Conservation (phyloP, 2,113 vertebrate genomes). For the Orientallactaga bullata region DNA sequence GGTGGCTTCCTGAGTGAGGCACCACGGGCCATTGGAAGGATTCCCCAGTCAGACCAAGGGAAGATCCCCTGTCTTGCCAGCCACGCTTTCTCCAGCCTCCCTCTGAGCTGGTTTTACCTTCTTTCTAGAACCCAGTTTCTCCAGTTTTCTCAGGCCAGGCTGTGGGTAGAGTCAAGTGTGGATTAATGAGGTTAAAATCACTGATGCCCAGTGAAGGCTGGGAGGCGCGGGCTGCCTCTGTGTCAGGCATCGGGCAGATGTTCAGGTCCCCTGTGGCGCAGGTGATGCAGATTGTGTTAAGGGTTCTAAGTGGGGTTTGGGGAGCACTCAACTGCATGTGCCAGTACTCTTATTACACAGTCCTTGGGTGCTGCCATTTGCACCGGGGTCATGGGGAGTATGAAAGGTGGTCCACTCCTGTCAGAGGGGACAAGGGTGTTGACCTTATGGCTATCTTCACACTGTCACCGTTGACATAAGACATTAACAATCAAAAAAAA, state of each 20-base stretch:
- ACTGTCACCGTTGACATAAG: fast-evolving
- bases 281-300: constrained; percentile 59
- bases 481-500: fast-evolving
- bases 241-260: fast-evolving
- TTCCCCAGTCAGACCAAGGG: not conserved
- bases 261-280: too few relatives aligned
- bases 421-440: not conserved
- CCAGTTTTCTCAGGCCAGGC: not conserved
- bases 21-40: fast-evolving
- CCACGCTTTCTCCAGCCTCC: not conserved
- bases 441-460: not conserved
- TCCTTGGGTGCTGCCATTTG: not conserved
- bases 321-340: constrained; percentile 39
- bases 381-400: constrained; percentile 68
- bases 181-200: not conserved
- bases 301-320: constrained; percentile 45
- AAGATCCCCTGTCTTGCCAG: not conserved
- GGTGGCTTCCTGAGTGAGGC: constrained; percentile 68
- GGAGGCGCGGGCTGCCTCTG: not conserved
- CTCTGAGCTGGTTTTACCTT: not conserved
- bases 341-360: fast-evolving
- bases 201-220: not conserved
- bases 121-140: not conserved
- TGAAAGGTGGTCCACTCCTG: not conserved
- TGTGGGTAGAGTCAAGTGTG: not conserved